These are phyloP conservation scores for Ladona fulva DNA, from an alignment of 1,140 invertebrate genomes.

Conservation along the genomic window DNA sequence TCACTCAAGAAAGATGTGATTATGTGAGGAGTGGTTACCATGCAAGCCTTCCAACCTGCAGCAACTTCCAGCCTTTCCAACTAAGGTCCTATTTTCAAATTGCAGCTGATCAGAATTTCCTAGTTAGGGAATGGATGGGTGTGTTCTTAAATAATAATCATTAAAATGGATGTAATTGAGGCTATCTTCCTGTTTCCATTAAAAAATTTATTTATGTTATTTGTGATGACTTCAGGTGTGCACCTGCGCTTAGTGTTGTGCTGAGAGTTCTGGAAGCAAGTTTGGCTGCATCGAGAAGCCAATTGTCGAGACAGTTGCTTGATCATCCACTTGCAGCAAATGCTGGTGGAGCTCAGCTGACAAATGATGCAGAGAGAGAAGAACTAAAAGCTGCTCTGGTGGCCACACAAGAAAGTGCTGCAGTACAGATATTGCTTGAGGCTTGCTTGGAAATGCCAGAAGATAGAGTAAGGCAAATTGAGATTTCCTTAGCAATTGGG, in stretches of 20 bases:
- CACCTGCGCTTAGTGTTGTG: constrained; percentile 78
- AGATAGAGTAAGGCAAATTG: constrained; percentile 48
- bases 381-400: constrained; percentile 84
- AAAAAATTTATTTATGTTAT: no score
- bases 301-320: constrained; percentile 73
- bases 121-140: no score
- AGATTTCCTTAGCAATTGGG: no score
- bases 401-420: constrained; percentile 83
- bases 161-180: no score
- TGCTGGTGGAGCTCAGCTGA: constrained; percentile 39
- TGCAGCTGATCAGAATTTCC: no score
- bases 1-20: no score
- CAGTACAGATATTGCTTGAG: constrained; percentile 89
- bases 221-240: constrained; percentile 49
- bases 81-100: no score
- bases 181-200: no score
- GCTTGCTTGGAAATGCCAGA: constrained; percentile 68
- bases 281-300: constrained; percentile 81
- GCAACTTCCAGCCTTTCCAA: no score
- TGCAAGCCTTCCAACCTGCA: no score
- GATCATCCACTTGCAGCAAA: constrained; percentile 47
- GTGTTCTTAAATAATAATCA: no score
- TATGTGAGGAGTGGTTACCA: no score
- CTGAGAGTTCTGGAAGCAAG: constrained; percentile 83
- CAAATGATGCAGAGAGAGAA: constrained; percentile 75